A percentile compares a stretch with the other conserved stretches of the same genome.
These are phyloP conservation scores for Portunus trituberculatus DNA, from an alignment of 1,140 invertebrate genomes.

Conservation along the genomic window DNA sequence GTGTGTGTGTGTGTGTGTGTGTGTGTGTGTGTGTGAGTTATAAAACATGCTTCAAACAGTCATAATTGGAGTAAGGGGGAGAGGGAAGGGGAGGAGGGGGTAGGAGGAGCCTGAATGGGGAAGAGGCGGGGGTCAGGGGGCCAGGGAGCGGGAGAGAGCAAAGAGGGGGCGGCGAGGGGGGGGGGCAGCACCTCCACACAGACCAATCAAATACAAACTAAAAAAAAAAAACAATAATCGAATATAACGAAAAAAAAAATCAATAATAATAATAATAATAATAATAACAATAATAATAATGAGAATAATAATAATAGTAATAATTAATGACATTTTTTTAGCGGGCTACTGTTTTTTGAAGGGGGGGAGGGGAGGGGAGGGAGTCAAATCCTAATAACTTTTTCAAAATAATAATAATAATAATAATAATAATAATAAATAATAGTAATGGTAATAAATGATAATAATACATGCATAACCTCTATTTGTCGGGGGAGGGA, in stretches of 20 bases:
- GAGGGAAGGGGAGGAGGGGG: not conserved
- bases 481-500: no score
- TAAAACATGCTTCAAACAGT: conserved; percentile 8
- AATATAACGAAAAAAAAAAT: not conserved
- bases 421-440: no score
- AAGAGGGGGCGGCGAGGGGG: not conserved
- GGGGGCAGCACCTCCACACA: conserved; percentile 29
- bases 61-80: not conserved
- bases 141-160: not conserved
- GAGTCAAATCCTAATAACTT: no score
- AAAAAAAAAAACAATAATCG: not conserved
- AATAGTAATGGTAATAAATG: not conserved
- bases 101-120: not conserved
- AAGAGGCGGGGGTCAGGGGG: not conserved
- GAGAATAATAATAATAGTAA: no score
- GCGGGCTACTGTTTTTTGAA: no score
- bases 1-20: conserved; percentile 24
- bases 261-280: no score
- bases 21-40: conserved; percentile 32
- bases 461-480: no score
- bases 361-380: no score
- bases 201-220: not conserved
- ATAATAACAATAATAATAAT: no score
- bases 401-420: no score
- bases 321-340: no score